These are phyloP conservation scores for Orchestes rusci DNA, from an alignment of 2,888 invertebrate species.

Conservation along the genomic window DNA sequence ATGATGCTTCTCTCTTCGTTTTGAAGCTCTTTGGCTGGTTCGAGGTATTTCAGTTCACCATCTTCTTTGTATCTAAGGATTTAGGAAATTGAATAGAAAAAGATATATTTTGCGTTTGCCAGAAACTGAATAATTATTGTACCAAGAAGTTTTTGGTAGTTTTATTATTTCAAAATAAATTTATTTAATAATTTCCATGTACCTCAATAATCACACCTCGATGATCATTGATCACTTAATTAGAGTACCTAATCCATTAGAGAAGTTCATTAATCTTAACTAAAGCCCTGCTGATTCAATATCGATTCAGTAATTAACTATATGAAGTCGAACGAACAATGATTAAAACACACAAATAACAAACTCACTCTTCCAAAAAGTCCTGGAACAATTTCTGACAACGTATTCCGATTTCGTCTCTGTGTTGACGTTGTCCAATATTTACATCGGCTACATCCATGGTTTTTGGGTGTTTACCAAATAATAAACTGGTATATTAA, in stretches of 20 bases:
- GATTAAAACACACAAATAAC: slow-evolving; percentile 5
- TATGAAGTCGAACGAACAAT: background rate
- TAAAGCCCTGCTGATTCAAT: slow-evolving; percentile 1
- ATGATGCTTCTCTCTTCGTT: slow-evolving; percentile 89
- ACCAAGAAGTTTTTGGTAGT: too few species aligned
- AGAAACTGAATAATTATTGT: too few species aligned
- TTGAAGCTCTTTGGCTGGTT: slow-evolving; percentile 70
- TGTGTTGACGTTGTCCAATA: slow-evolving; percentile 66
- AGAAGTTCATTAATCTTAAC: too few species aligned
- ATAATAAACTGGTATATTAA: too few species aligned
- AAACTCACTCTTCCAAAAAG: slow-evolving; percentile 85
- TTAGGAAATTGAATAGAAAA: slow-evolving; percentile 17
- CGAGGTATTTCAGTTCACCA: slow-evolving; percentile 79
- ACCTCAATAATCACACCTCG: too few species aligned
- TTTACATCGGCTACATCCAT: slow-evolving; percentile 81
- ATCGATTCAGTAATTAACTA: slow-evolving; percentile 1
- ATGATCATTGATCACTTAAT: too few species aligned
- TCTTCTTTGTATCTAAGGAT: slow-evolving; percentile 69
- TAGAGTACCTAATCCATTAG: too few species aligned
- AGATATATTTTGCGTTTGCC: too few species aligned
- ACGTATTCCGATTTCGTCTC: slow-evolving; percentile 86
- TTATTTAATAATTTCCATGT: too few species aligned
- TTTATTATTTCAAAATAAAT: too few species aligned
- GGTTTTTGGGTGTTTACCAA: background rate
- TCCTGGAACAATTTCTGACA: slow-evolving; percentile 95